Percentiles rank a stretch among this genome's conserved stretches.
These are phyloP conservation scores for Echinops telfairi DNA, from an alignment of 2,113 vertebrate species.

Conservation along the genomic window DNA sequence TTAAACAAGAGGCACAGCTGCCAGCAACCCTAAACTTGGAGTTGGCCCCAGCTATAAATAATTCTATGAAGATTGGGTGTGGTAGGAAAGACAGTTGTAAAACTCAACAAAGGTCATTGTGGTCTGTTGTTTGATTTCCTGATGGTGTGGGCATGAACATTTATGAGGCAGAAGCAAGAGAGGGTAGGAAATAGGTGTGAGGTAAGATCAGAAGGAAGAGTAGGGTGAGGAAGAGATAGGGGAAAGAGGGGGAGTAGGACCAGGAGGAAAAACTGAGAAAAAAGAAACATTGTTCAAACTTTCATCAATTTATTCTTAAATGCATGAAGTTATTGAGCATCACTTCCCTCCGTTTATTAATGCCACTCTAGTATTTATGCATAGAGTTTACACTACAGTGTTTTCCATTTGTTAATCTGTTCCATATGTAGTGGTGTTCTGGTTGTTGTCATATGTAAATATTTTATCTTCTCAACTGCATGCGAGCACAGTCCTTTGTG, in stretches of 20 bases:
- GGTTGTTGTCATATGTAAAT: conserved; percentile 49
- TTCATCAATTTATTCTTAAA: conserved; percentile 22
- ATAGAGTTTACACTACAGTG: neutral
- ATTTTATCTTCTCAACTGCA: conserved; percentile 24
- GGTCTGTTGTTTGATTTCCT: conserved; percentile 26
- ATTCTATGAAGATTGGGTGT: neutral
- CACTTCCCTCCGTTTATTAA: neutral
- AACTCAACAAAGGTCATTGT: neutral
- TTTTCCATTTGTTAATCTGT: conserved; percentile 32
- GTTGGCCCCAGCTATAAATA: no score
- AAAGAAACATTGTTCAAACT: neutral
- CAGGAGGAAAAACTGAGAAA: neutral
- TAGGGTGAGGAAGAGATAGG: no score
- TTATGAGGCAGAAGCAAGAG: conserved; percentile 18
- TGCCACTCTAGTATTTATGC: neutral
- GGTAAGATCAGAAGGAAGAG: neutral
- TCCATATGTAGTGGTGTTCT: conserved; percentile 15
- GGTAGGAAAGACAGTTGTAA: neutral
- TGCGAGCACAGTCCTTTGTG: neutral
- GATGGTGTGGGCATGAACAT: conserved; percentile 61
- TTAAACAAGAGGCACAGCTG: neutral
- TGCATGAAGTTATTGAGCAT: conserved; percentile 10
- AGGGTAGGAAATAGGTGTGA: neutral
- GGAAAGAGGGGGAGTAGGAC: neutral
- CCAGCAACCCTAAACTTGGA: neutral